These are phyloP conservation scores for Falco concolor DNA, from an alignment of 2,797 vertebrate species.

Conservation along the genomic window DNA sequence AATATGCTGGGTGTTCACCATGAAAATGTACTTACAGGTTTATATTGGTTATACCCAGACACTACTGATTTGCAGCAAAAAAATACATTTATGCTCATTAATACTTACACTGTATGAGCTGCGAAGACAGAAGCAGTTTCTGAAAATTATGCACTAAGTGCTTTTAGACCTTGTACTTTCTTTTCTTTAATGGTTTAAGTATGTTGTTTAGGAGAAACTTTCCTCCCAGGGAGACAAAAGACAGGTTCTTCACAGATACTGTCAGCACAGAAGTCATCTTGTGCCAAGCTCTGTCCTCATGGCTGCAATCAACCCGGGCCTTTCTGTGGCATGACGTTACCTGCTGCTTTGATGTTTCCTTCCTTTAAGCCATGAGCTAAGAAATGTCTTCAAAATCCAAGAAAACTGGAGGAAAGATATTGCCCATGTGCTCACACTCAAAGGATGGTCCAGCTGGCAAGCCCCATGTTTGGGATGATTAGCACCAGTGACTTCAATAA, in stretches of 20 bases:
- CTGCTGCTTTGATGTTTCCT: not conserved
- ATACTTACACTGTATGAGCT: not conserved
- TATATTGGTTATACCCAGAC: not conserved
- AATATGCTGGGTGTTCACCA: not conserved
- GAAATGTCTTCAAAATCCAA: not conserved
- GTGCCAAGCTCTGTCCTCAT: not conserved
- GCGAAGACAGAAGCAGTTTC: not conserved
- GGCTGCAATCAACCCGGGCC: not conserved
- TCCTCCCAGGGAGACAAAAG: not conserved
- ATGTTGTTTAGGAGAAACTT: not conserved
- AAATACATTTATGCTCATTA: not conserved
- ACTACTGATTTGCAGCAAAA: not conserved
- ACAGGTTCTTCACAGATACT: not conserved
- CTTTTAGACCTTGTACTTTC: not conserved
- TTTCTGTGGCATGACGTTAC: not conserved
- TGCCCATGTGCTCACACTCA: rapidly evolving
- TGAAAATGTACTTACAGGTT: not conserved
- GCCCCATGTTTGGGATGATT: not conserved
- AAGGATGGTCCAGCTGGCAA: not conserved
- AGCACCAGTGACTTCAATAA: no score
- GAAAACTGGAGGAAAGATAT: not conserved
- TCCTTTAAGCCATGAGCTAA: not conserved
- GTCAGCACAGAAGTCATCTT: not conserved
- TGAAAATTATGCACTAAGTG: not conserved
- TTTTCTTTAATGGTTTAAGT: not conserved